These are phyloP conservation scores for Himalopsyche kuldschensis DNA, from an alignment of 2,888 invertebrate genomes.

Conservation along the genomic window DNA sequence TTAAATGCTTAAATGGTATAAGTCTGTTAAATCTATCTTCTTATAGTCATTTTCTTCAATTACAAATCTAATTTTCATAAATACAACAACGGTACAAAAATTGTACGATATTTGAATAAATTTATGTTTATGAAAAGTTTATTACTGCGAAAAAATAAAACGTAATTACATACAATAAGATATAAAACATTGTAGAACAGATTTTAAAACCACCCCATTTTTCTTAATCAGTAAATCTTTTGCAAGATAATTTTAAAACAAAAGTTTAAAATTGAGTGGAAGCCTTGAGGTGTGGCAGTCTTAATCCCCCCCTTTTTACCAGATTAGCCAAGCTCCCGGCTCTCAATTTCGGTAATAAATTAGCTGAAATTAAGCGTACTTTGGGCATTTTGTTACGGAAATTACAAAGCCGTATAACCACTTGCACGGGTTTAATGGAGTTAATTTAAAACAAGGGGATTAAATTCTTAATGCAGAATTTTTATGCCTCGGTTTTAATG, in stretches of 20 bases:
- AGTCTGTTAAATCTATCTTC: too few relatives aligned
- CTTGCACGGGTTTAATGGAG: background rate
- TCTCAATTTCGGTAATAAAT: conserved; percentile 28
- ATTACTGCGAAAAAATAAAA: too few relatives aligned
- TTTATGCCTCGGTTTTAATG: background rate
- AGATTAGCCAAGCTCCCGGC: conserved; percentile 25
- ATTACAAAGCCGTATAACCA: background rate
- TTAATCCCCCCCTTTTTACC: background rate
- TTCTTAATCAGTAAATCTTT: background rate
- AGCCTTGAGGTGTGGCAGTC: background rate
- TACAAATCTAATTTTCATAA: too few relatives aligned
- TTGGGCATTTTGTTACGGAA: background rate
- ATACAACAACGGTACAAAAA: too few relatives aligned
- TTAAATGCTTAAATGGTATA: too few relatives aligned
- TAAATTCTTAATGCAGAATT: background rate
- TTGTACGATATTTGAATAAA: too few relatives aligned
- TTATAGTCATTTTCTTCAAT: too few relatives aligned
- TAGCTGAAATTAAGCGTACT: conserved; percentile 20
- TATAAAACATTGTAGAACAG: background rate
- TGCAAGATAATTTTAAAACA: background rate
- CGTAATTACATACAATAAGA: too few relatives aligned
- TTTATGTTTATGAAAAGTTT: too few relatives aligned
- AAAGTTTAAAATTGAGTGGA: background rate
- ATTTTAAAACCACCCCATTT: background rate
- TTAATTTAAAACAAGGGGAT: background rate